Evolutionary conservation across 2,888 invertebrate species (phyloP).

Genomic region (Callyntrura guangdongensis): DNA sequence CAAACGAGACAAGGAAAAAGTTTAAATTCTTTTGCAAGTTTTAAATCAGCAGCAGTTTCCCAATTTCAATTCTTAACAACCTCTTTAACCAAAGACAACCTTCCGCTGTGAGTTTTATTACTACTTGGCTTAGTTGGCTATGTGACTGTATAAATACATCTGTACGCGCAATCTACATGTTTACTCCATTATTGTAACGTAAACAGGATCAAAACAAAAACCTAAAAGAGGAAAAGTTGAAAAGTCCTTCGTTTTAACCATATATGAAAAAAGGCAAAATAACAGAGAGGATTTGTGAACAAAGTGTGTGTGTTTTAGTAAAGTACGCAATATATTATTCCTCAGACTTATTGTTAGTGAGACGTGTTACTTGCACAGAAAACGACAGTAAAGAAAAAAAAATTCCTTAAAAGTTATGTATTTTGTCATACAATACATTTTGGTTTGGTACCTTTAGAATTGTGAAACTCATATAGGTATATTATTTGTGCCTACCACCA

Average conservation of each 20-base stretch:
- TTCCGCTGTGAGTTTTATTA: constrained; percentile 73
- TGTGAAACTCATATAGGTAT: neutral
- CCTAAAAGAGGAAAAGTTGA: constrained; percentile 22
- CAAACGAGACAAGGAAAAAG: neutral
- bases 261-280: constrained; percentile 40
- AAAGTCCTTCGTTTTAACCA: neutral
- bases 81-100: constrained; percentile 52
- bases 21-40: constrained; percentile 67
- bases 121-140: too few relatives aligned
- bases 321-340: constrained; percentile 35
- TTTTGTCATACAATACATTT: constrained; percentile 20
- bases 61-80: constrained; percentile 66
- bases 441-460: constrained; percentile 36
- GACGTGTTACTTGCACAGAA: constrained; percentile 6
- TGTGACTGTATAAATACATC: constrained; percentile 55
- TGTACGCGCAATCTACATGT: constrained; percentile 10
- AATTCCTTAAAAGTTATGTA: neutral
- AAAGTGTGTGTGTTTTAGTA: constrained; percentile 17
- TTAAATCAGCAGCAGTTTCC: constrained; percentile 70
- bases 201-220: constrained; percentile 36
- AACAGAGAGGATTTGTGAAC: constrained; percentile 31
- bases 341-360: constrained; percentile 44
- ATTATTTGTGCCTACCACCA: constrained; percentile 21
- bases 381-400: neutral
- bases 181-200: constrained; percentile 33